These are phyloP conservation scores for Trididemnum clinides DNA, from an alignment of 23 tunicate species.

Conservation along the genomic window DNA sequence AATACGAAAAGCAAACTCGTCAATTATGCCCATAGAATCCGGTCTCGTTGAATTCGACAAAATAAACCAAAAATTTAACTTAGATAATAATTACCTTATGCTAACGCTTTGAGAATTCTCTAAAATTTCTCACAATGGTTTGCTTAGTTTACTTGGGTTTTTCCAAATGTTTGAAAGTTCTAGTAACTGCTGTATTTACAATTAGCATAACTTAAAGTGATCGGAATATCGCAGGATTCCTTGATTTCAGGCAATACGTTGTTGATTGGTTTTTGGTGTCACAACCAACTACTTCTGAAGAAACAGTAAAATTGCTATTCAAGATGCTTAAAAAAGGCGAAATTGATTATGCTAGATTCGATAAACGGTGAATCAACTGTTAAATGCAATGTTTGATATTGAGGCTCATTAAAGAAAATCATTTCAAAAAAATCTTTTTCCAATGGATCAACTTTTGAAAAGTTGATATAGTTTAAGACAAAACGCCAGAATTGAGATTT, in stretches of 20 bases:
- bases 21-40: conserved; percentile 56
- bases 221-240: conserved; percentile 37
- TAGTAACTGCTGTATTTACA: conserved; percentile 46
- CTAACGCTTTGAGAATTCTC: conserved; percentile 61
- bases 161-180: conserved; percentile 51
- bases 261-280: conserved; percentile 70
- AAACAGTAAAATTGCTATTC: conserved; percentile 63
- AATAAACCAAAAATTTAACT: conserved; percentile 48
- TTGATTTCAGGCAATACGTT: conserved; percentile 78
- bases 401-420: conserved; percentile 13
- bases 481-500: too few relatives aligned
- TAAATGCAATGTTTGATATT: conserved; percentile 36
- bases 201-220: conserved; percentile 73
- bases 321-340: conserved; percentile 63
- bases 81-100: conserved; percentile 37
- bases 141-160: conserved; percentile 54
- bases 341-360: conserved; percentile 44
- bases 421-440: neutral
- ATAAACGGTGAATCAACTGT: conserved; percentile 54
- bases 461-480: too few relatives aligned
- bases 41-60: conserved; percentile 75
- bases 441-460: too few relatives aligned
- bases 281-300: conserved; percentile 55
- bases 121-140: conserved; percentile 34
- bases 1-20: conserved; percentile 51